Conservation (phyloP, 1,140 invertebrate genomes). For the Drosophila watanabei region DNA sequence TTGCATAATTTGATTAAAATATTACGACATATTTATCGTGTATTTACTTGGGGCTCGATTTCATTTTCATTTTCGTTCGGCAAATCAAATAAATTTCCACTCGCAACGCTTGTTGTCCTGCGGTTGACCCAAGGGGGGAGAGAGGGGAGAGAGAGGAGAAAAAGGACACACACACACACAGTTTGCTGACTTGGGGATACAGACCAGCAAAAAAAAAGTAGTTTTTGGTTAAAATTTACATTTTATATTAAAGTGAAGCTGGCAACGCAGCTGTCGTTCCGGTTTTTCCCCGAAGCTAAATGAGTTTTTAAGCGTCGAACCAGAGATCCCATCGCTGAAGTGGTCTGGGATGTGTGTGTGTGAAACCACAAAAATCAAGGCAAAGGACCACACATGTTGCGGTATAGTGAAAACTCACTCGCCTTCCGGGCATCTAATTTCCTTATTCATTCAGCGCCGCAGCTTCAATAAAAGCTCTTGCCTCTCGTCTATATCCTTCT, state of each 20-base stretch:
- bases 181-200: slow-evolving; percentile 35
- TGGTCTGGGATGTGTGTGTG: slow-evolving; percentile 18
- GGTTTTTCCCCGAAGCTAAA: slow-evolving; percentile 48
- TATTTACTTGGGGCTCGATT: slow-evolving; percentile 17
- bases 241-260: slow-evolving; percentile 70
- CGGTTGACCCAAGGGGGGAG: slow-evolving; percentile 39
- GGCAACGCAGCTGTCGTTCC: slow-evolving; percentile 48
- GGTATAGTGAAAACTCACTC: not conserved
- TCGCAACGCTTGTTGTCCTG: slow-evolving; percentile 42
- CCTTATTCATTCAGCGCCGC: slow-evolving; percentile 6
- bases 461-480: slow-evolving; percentile 9
- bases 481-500: not conserved
- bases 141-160: not conserved
- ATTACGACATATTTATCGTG: slow-evolving; percentile 44
- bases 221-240: slow-evolving; percentile 74
- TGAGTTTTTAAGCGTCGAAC: slow-evolving; percentile 72
- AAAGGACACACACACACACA: slow-evolving; percentile 10
- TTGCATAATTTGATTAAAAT: slow-evolving; percentile 59
- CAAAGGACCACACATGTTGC: slow-evolving; percentile 62
- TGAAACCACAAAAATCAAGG: slow-evolving; percentile 71
- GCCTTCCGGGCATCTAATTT: slow-evolving; percentile 29
- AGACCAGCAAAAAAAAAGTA: slow-evolving; percentile 43
- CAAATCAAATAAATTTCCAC: slow-evolving; percentile 50
- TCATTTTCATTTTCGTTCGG: slow-evolving; percentile 23
- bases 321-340: slow-evolving; percentile 9